Conservation (phyloP, 2,113 vertebrate genomes). For the Hippoglossus stenolepis region DNA sequence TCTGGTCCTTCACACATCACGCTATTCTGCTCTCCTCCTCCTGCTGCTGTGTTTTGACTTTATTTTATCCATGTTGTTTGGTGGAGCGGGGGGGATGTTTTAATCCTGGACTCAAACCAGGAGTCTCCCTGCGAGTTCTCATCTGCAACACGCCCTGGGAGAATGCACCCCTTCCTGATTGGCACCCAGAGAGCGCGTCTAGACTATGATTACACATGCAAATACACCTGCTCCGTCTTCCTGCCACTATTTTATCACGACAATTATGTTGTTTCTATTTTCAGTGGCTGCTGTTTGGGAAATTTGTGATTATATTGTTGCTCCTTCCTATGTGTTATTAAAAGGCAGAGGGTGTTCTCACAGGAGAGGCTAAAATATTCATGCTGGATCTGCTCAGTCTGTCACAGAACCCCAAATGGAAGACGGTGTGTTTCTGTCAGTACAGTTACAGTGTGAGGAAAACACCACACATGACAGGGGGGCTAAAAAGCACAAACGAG, state of each 20-base stretch:
- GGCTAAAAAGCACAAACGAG: conserved; percentile 23
- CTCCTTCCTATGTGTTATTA: conserved; percentile 39
- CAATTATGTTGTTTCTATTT: conserved; percentile 29
- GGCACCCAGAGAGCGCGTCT: conserved; percentile 68
- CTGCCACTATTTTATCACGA: conserved; percentile 33
- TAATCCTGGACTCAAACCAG: conserved; percentile 65
- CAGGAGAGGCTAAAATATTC: conserved; percentile 65
- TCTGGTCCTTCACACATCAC: conserved; percentile 55
- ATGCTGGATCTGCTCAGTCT: conserved; percentile 50
- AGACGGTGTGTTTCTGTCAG: conserved; percentile 33
- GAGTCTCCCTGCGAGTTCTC: conserved; percentile 47
- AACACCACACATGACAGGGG: conserved; percentile 18
- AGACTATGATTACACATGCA: conserved; percentile 67
- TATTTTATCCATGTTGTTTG: conserved; percentile 34
- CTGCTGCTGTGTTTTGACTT: conserved; percentile 5
- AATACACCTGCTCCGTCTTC: conserved; percentile 60
- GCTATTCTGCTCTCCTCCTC: conserved; percentile 42
- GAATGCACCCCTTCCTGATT: conserved; percentile 60
- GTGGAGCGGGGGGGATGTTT: conserved; percentile 39
- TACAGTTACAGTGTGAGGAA: conserved; percentile 28
- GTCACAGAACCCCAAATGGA: conserved; percentile 36
- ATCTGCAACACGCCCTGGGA: conserved; percentile 52
- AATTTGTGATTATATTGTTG: conserved; percentile 43
- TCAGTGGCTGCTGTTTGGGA: conserved; percentile 28
- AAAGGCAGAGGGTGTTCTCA: conserved; percentile 58